Conservation (phyloP, 2,888 invertebrate species). For the Argyra leucocephala region DNA sequence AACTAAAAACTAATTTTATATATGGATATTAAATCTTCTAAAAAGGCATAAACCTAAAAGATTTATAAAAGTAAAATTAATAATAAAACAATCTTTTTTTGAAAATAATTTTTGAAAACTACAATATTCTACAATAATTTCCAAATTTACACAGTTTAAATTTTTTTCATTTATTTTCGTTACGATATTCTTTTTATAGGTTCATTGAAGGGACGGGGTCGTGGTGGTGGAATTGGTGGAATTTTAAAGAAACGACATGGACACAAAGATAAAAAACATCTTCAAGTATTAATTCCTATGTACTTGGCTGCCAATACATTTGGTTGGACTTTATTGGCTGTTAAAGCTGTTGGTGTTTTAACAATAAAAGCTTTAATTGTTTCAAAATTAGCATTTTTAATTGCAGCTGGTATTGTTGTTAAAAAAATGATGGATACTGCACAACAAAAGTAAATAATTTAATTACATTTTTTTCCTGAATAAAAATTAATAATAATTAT, state of each 20-base stretch:
- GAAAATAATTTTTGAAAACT: too few species aligned
- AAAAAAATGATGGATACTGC: constrained; percentile 54
- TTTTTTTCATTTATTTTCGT: too few species aligned
- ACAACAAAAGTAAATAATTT: constrained; percentile 36
- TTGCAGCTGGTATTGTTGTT: constrained; percentile 52
- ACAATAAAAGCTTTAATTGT: constrained; percentile 60
- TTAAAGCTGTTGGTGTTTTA: constrained; percentile 52
- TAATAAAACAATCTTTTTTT: too few species aligned
- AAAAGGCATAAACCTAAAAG: too few species aligned
- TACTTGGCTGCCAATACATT: constrained; percentile 61
- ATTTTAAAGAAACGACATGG: constrained; percentile 25
- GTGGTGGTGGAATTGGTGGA: constrained; percentile 34
- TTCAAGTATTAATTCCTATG: constrained; percentile 55
- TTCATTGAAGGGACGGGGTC: too few species aligned
- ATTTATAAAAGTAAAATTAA: too few species aligned
- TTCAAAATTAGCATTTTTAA: constrained; percentile 58
- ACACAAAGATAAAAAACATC: constrained; percentile 50
- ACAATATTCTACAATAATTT: too few species aligned
- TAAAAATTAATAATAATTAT: neutral
- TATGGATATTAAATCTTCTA: too few species aligned
- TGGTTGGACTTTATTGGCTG: constrained; percentile 52
- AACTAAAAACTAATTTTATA: too few species aligned
- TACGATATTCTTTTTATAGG: too few species aligned
- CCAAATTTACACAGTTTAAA: too few species aligned
- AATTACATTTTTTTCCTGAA: neutral